A percentile compares a stretch with the other conserved stretches of the same genome.
Conservation (phyloP, 1,140 invertebrate genomes). For the Leptopilina boulardi region DNA sequence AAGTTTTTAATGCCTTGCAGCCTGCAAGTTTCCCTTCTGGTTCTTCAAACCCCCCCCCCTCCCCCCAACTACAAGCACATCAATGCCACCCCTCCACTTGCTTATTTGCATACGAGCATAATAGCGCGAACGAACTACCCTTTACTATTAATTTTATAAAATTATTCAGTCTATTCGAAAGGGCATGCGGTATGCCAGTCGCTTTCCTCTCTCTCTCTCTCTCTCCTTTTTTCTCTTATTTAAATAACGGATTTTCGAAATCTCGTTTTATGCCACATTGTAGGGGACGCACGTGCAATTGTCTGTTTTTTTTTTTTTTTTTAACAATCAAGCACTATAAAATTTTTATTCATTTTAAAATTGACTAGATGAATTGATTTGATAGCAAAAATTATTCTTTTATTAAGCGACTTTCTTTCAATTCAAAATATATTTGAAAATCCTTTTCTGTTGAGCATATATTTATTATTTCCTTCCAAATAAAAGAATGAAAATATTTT, state of each 20-base stretch:
- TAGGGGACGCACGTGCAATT: conserved; percentile 56
- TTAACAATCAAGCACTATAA: conserved; percentile 10
- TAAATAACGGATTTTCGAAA: conserved; percentile 77
- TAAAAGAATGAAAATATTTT: no score
- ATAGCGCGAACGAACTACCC: conserved; percentile 71
- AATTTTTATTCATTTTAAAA: conserved; percentile 19
- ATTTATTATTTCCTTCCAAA: no score
- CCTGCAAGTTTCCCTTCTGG: conserved; percentile 53
- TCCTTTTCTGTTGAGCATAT: neutral
- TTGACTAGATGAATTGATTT: conserved; percentile 30
- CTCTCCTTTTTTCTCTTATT: conserved; percentile 62
- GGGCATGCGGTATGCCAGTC: conserved; percentile 56
- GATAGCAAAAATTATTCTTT: conserved; percentile 10
- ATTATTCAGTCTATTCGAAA: conserved; percentile 69
- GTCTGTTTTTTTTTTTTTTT: conserved; percentile 17
- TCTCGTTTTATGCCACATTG: conserved; percentile 69
- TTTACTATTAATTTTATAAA: conserved; percentile 77
- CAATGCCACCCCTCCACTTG: conserved; percentile 35
- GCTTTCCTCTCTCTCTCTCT: conserved; percentile 50
- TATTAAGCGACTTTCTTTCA: neutral
- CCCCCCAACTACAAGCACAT: conserved; percentile 47
- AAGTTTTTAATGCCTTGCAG: conserved; percentile 73
- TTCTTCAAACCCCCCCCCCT: conserved; percentile 45
- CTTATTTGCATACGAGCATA: conserved; percentile 75
- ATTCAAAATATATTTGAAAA: neutral